Conservation (phyloP, 2,113 vertebrate genomes). For the Pedetes capensis region DNA sequence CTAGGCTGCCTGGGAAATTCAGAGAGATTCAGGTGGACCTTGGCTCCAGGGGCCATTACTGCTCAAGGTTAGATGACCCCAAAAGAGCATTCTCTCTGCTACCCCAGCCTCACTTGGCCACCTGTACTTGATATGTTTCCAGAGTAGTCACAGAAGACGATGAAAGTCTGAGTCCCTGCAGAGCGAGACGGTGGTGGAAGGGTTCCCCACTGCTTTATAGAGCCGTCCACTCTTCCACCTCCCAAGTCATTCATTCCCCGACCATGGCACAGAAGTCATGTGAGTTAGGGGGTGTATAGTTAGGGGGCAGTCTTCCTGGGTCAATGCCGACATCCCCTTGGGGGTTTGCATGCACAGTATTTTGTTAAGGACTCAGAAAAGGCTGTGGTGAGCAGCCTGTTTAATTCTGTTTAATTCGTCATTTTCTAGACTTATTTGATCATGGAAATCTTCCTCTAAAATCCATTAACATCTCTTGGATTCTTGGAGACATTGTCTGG, state of each 20-base stretch:
- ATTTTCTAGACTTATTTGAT: neutral
- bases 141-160: neutral
- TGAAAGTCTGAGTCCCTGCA: neutral
- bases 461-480: neutral
- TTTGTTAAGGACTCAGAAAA: neutral
- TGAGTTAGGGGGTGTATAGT: neutral
- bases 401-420: neutral
- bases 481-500: neutral
- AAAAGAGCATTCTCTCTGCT: neutral
- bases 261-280: neutral
- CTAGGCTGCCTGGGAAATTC: neutral
- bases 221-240: neutral
- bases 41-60: neutral
- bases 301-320: neutral
- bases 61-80: neutral
- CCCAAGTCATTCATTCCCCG: neutral
- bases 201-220: neutral
- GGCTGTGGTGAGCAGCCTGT: neutral
- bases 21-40: neutral
- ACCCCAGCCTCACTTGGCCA: neutral
- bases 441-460: neutral
- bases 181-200: neutral
- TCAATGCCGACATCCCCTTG: neutral
- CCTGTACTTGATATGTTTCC: neutral
- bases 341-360: accelerated